phyloP scores from a whole-genome alignment of 2,888 invertebrate species.

The Apeira syringaria region DNA sequence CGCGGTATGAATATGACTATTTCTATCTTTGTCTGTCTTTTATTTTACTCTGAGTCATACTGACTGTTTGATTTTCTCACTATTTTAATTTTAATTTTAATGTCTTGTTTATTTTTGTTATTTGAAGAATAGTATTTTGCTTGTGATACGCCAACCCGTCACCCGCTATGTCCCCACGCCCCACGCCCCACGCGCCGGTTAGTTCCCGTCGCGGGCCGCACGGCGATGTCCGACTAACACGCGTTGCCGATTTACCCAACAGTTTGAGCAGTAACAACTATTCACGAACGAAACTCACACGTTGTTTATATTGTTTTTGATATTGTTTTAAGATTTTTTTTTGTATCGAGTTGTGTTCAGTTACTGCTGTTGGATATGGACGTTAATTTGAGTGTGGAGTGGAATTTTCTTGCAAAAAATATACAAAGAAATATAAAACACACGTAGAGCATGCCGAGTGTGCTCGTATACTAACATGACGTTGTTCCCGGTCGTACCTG shows the following conservation, averaged over 20 bases:
- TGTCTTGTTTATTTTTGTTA: constrained; percentile 53
- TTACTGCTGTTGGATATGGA: constrained; percentile 69
- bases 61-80: constrained; percentile 80
- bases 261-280: constrained; percentile 63
- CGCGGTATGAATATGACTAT: constrained; percentile 78
- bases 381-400: constrained; percentile 80
- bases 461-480: constrained; percentile 65
- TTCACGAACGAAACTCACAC: constrained; percentile 42
- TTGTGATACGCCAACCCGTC: constrained; percentile 79
- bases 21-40: constrained; percentile 74
- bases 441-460: constrained; percentile 70
- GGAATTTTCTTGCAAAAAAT: constrained; percentile 67
- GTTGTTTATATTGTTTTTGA: constrained; percentile 49
- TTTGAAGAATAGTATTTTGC: constrained; percentile 75
- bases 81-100: constrained; percentile 48
- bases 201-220: constrained; percentile 47
- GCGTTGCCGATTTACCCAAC: constrained; percentile 50
- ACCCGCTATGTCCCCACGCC: constrained; percentile 61
- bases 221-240: constrained; percentile 66
- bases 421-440: constrained; percentile 39
- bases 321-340: constrained; percentile 42
- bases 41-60: constrained; percentile 78
- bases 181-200: constrained; percentile 23
- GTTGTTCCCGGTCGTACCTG: constrained; percentile 58
- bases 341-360: constrained; percentile 63